Evolutionary conservation across 2,113 vertebrate genomes (phyloP).

Genomic region (Sceloporus undulatus): DNA sequence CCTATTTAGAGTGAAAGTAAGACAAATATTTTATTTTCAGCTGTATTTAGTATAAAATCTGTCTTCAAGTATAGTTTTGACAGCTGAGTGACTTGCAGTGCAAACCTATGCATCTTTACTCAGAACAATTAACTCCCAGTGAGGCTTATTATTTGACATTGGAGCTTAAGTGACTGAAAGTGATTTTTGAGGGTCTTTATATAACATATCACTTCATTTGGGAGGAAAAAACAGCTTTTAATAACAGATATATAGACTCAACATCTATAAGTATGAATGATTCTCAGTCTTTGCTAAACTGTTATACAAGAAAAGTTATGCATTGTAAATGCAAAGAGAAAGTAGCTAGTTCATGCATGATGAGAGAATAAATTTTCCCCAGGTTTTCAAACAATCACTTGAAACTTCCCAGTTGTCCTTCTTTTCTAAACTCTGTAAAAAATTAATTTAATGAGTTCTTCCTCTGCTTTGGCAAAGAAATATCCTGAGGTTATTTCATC

Average conservation of each 20-base stretch:
- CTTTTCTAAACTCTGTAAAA: background rate
- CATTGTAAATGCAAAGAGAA: background rate
- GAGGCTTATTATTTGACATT: background rate
- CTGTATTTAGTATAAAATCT: too few relatives aligned
- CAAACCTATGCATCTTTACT: background rate
- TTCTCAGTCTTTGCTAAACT: background rate
- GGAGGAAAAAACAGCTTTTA: background rate
- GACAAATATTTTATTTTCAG: too few relatives aligned
- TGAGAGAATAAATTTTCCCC: background rate
- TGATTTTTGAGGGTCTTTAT: background rate
- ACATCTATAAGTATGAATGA: background rate
- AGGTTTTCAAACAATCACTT: background rate
- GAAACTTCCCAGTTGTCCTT: rapidly evolving
- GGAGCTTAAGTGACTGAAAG: background rate
- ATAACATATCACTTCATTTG: background rate
- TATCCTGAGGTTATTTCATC: slow-evolving; percentile 28
- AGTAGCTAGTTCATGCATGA: background rate
- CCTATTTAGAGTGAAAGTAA: too few relatives aligned
- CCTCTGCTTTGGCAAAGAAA: slow-evolving; percentile 28
- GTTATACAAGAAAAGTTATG: background rate
- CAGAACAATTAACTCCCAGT: background rate
- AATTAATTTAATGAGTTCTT: background rate
- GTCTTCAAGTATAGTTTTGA: background rate
- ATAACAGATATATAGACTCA: background rate
- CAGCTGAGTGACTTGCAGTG: too few relatives aligned